Conservation (phyloP, 2,113 vertebrate species). For the Coptodon rendalli region DNA sequence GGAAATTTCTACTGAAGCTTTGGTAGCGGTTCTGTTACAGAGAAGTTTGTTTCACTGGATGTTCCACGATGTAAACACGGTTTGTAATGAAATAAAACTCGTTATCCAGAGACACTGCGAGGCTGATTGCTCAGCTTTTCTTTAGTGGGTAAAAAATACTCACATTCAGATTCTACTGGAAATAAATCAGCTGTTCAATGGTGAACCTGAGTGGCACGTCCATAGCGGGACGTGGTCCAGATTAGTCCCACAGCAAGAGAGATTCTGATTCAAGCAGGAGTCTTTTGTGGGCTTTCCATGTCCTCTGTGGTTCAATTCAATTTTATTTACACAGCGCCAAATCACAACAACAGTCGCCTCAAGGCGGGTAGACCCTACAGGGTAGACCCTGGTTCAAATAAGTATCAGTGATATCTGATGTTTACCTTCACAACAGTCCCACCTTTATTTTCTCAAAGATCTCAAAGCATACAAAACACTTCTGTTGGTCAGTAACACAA, state of each 20-base stretch:
- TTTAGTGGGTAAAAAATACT: background rate
- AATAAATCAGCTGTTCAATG: background rate
- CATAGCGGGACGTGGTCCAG: rapidly evolving
- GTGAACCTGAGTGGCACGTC: background rate
- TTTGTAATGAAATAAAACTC: slow-evolving; percentile 52
- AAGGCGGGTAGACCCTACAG: background rate
- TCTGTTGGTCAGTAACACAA: background rate
- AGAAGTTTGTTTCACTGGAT: background rate
- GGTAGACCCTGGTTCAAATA: background rate
- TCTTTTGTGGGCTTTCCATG: background rate
- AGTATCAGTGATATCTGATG: background rate
- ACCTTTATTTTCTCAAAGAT: background rate
- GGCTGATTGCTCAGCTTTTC: background rate
- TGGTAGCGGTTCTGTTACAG: background rate
- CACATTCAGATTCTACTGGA: background rate
- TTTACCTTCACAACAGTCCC: background rate
- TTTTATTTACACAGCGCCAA: rapidly evolving
- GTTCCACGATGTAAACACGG: background rate
- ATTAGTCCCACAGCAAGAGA: background rate
- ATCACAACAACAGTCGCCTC: background rate
- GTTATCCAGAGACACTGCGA: background rate
- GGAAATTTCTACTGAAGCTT: background rate
- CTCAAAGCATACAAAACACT: background rate
- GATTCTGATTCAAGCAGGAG: background rate
- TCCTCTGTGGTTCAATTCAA: background rate